These are phyloP conservation scores for Stictocephala bisonia DNA, from an alignment of 2,888 invertebrate genomes.

Conservation along the genomic window DNA sequence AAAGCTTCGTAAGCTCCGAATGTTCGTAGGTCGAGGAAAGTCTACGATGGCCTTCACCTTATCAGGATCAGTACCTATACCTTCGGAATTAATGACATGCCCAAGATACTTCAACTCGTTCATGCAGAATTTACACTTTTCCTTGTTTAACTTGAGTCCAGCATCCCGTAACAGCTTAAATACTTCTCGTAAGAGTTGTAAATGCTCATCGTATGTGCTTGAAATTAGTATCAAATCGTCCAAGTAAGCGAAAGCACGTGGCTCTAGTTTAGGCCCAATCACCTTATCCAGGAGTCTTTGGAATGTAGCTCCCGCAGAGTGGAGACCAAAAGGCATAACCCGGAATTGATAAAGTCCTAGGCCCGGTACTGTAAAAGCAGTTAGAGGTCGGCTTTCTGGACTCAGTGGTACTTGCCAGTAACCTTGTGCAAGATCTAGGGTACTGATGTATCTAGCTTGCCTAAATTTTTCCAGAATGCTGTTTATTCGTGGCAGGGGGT, in stretches of 20 bases:
- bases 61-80: constrained; percentile 49
- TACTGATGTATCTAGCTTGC: constrained; percentile 51
- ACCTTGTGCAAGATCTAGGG: constrained; percentile 50
- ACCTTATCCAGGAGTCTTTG: constrained; percentile 59
- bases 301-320: constrained; percentile 59
- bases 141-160: constrained; percentile 54
- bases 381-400: constrained; percentile 47
- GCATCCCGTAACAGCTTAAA: constrained; percentile 49
- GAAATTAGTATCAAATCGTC: constrained; percentile 26
- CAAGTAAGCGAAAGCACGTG: constrained; percentile 27
- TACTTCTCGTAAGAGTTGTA: constrained; percentile 49
- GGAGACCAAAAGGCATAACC: constrained; percentile 60
- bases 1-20: constrained; percentile 21
- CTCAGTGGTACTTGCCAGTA: constrained; percentile 53
- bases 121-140: constrained; percentile 56
- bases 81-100: constrained; percentile 55
- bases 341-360: constrained; percentile 49
- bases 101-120: constrained; percentile 56
- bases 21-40: background rate
- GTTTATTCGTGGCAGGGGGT: constrained; percentile 50
- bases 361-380: constrained; percentile 54
- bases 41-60: background rate
- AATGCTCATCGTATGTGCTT: constrained; percentile 54
- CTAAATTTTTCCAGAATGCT: constrained; percentile 50
- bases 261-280: constrained; percentile 57